Evolutionary conservation across 2,113 vertebrate species (phyloP), one percentile per base, ranked within the genome.

Genomic region (Xenus cinereus): DNA sequence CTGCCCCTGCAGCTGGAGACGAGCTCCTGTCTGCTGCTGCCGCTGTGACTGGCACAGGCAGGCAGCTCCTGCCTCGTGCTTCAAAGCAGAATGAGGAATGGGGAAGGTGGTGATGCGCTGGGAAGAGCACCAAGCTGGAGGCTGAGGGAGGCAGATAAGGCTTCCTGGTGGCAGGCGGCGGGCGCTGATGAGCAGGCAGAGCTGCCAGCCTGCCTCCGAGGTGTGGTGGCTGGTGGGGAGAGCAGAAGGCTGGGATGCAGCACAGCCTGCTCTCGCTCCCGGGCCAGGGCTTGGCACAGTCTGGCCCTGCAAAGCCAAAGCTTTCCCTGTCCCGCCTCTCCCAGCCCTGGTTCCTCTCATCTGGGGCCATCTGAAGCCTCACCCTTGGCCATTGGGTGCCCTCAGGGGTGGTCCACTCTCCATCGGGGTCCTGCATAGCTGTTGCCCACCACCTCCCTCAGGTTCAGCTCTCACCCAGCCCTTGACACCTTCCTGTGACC

Each of bases 131-230:
- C 82, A 63, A 32, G 74, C 45, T 3, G 4, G 64, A 79, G 84
- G 78, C 80, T 91, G 92, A 16, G 6, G 1, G 56, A 82, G 51
- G 74, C 74, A 93, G 95, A 91, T 77, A 94, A 94, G 90, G 60
- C 46, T 63, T 71, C 22, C 46, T 0, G 0, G 54, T 43, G 73
- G 66, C 90, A 62, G 59, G 68, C 1, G 1, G 37, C 0, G 1
- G 56, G 60, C 0, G 2, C 56, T 46, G 87, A 50, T 22, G 63
- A 15, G 63, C 59, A 22, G 64, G 57, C 30, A 56, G 66, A 69
- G 64, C 48, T 76, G 37, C 46, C 21, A 21, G 90, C 45, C n/a
- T 75, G 71, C 43, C 46, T 24, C 11, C 0, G 3, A 51, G 43
- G 27, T 48, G 60, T n/a, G 68, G 27, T 1, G 2, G 81, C 59